Conservation (phyloP, 2,113 vertebrate species). For the Gallinago media region DNA sequence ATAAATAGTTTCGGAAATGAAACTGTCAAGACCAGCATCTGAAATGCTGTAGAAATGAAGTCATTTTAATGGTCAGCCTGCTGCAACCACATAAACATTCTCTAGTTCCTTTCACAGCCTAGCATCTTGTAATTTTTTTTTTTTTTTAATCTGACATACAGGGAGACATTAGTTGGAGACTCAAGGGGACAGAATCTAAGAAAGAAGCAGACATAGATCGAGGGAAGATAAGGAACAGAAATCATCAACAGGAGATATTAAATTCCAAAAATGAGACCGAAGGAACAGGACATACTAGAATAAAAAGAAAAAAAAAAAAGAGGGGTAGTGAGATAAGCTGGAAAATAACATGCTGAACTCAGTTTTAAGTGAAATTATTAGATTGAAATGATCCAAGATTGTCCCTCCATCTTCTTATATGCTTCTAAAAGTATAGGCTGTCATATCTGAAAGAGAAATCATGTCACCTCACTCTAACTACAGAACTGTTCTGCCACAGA, state of each 20-base stretch:
- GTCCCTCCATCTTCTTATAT: background rate
- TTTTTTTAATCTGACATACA: constrained; percentile 8
- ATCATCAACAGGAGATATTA: constrained; percentile 10
- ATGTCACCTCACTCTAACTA: background rate
- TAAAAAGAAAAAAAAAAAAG: background rate
- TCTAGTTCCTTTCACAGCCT: background rate
- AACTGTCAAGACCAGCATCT: constrained; percentile 64
- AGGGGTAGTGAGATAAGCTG: background rate
- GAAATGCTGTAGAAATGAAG: constrained; percentile 63
- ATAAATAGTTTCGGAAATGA: constrained; percentile 78
- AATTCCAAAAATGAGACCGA: constrained; percentile 25
- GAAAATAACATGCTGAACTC: background rate
- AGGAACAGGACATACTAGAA: background rate
- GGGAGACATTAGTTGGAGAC: constrained; percentile 3
- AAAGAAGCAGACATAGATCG: constrained; percentile 19
- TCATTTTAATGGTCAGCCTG: constrained; percentile 61
- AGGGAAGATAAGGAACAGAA: constrained; percentile 41
- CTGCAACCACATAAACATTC: constrained; percentile 23
- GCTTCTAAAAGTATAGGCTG: background rate
- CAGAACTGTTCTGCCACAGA: background rate
- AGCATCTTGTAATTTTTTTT: background rate
- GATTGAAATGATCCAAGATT: background rate
- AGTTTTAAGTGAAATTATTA: constrained; percentile 6
- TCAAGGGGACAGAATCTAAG: constrained; percentile 11
- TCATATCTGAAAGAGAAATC: background rate